These are phyloP conservation scores for Balearica regulorum DNA, from an alignment of 2,797 vertebrate species.

Conservation along the genomic window DNA sequence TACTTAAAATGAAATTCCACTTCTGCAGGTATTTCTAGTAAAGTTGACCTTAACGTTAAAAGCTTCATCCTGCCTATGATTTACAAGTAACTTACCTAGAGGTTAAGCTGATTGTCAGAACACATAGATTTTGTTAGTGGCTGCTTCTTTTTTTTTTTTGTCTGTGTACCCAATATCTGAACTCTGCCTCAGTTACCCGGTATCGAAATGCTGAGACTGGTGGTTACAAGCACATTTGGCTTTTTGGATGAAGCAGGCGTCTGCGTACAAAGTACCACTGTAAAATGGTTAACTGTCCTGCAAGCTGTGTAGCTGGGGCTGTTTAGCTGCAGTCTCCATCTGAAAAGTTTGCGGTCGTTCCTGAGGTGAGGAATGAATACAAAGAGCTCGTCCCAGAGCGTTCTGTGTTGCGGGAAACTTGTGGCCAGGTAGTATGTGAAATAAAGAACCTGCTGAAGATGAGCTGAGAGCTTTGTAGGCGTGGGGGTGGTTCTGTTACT, in stretches of 20 bases:
- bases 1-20: neutral
- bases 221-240: rapidly evolving
- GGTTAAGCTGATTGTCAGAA: neutral
- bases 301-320: neutral
- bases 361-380: neutral
- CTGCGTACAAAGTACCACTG: rapidly evolving
- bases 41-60: neutral
- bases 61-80: neutral
- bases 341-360: neutral
- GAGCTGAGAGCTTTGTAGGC: neutral
- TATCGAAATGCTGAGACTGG: neutral
- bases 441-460: neutral
- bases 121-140: neutral
- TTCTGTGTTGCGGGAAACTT: neutral
- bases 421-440: neutral
- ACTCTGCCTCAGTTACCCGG: neutral
- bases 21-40: neutral
- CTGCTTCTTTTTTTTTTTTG: too few species aligned
- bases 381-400: rapidly evolving
- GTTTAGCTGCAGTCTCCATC: neutral
- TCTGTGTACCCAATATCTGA: rapidly evolving
- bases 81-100: neutral
- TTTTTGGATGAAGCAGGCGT: neutral
- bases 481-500: neutral
- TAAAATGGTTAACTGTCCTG: neutral